Percentiles rank a stretch among this genome's conserved stretches.
Conservation (phyloP, 2,113 vertebrate species). For the Callipepla californica region DNA sequence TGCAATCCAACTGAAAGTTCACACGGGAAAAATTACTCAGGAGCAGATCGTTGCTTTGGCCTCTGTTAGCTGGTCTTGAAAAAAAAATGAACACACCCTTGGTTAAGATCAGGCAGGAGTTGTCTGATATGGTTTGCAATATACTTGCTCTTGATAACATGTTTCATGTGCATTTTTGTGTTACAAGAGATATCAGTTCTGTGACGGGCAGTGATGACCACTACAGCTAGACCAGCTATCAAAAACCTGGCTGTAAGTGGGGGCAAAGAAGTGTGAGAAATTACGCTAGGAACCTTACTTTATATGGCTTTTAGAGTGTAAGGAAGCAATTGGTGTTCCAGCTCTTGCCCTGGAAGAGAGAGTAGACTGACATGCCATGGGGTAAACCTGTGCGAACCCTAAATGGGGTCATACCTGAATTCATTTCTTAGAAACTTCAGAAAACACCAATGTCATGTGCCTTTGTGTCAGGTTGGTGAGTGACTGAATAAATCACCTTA, state of each 20-base stretch:
- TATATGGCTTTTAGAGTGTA: neutral
- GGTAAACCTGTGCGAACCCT: neutral
- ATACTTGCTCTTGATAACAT: neutral
- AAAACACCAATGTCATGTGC: rapidly evolving
- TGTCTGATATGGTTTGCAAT: neutral
- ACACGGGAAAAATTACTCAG: neutral
- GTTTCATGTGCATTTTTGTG: rapidly evolving
- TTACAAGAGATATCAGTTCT: neutral
- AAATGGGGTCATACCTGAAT: neutral
- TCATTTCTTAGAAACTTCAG: neutral
- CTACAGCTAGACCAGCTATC: neutral
- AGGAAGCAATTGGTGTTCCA: neutral
- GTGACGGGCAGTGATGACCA: rapidly evolving
- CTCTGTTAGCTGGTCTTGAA: neutral
- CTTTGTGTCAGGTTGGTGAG: neutral
- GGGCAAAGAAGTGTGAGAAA: neutral
- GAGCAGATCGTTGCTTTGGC: neutral
- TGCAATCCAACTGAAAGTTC: neutral
- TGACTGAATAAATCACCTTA: neutral
- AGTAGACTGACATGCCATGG: rapidly evolving
- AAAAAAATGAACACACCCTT: neutral
- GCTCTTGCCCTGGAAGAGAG: neutral
- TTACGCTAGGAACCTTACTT: neutral
- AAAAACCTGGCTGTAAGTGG: rapidly evolving
- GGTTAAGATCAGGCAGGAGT: neutral